A percentile compares a stretch with the other conserved stretches of the same genome.
phyloP scores from a whole-genome alignment of 2,888 invertebrate species.

The Orthosia gothica region DNA sequence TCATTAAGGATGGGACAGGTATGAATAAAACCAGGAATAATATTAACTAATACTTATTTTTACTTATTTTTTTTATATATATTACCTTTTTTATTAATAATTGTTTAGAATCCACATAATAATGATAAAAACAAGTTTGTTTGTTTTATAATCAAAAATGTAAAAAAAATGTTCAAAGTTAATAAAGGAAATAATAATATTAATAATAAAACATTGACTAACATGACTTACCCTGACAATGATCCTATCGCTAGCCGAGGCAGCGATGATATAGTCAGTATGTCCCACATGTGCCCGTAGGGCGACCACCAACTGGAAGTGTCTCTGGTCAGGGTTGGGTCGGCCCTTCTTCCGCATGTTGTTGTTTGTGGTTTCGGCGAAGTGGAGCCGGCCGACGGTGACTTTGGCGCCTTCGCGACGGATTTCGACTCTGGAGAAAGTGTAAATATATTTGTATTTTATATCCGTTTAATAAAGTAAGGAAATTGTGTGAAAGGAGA shows the following conservation, averaged over 20 bases:
- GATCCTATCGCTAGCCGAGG: conserved; percentile 98
- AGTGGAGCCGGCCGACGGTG: conserved; percentile 99
- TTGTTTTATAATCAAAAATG: no score
- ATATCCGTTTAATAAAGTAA: no score
- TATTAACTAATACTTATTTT: no score
- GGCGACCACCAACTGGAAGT: conserved; percentile 98
- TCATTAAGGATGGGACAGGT: no score
- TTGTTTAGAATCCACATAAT: no score
- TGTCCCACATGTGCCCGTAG: conserved; percentile 97
- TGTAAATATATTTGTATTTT: no score
- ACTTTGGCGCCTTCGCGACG: conserved; percentile 97
- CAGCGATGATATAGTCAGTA: conserved; percentile 95
- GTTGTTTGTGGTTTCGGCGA: conserved; percentile 99
- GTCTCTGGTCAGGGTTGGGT: conserved; percentile 99
- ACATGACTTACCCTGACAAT: conserved; percentile 96
- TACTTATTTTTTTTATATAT: no score
- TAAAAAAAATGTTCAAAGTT: not conserved
- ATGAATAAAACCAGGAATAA: no score
- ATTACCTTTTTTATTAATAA: no score
- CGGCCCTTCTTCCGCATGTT: conserved; percentile 99
- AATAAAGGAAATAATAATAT: not conserved
- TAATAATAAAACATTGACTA: conserved; percentile 10
- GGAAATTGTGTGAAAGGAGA: no score
- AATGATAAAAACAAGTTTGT: no score
- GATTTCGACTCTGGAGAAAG: conserved; percentile 94